A percentile compares a stretch with the other conserved stretches of the same genome.
phyloP scores from a whole-genome alignment of 1,140 invertebrate species.

The Drosophila albomicans region DNA sequence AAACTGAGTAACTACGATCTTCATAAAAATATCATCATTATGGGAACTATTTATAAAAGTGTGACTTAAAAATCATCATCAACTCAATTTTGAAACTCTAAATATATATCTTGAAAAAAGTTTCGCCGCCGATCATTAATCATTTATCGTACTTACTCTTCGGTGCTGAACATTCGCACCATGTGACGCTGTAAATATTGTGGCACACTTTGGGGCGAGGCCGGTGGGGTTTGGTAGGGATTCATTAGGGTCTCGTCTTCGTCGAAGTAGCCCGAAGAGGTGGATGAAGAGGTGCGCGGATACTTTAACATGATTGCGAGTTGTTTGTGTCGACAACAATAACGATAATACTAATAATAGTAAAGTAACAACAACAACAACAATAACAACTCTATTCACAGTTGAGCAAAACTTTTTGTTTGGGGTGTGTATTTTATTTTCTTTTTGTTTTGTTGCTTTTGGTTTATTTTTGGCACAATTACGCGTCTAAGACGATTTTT shows the following conservation, averaged over 20 bases:
- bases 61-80: too few species aligned
- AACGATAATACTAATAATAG: background rate
- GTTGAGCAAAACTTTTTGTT: slow-evolving; percentile 2
- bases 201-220: slow-evolving; percentile 69
- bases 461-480: slow-evolving; percentile 49
- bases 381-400: too few species aligned
- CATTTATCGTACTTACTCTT: slow-evolving; percentile 74
- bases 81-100: too few species aligned
- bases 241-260: slow-evolving; percentile 78
- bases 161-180: slow-evolving; percentile 83
- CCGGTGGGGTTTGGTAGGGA: slow-evolving; percentile 76
- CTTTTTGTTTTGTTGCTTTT: background rate
- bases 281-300: slow-evolving; percentile 79
- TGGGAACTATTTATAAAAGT: too few species aligned
- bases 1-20: too few species aligned
- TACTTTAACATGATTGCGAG: slow-evolving; percentile 73
- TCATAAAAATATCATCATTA: too few species aligned
- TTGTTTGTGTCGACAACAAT: slow-evolving; percentile 9
- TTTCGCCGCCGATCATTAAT: background rate
- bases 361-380: slow-evolving; percentile 1
- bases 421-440: slow-evolving; percentile 1
- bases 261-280: slow-evolving; percentile 79
- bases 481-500: slow-evolving; percentile 29
- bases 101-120: background rate
- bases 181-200: slow-evolving; percentile 81